Base-by-base conservation (phyloP, 2,888 invertebrate species). In the Lamellibrachia satsuma region DNA sequence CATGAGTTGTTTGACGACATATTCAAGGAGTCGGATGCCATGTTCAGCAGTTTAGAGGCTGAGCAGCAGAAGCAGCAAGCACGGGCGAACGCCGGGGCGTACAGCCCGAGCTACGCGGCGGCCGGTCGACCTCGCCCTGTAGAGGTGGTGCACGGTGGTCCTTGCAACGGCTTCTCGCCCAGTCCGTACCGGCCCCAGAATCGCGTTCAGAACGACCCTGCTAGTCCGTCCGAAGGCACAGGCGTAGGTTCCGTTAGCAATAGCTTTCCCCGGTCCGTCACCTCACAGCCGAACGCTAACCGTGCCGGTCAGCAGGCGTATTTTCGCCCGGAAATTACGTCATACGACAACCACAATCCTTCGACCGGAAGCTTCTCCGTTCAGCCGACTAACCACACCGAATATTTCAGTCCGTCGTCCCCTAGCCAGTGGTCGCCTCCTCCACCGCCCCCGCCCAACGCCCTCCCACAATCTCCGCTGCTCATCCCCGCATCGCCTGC, bases 1-100 rank as follows among this genome's bases (percentile, higher is more conserved):
- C 93, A 93, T 93, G 93, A 93, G 75, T 92, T 93, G 93, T 93
- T 93, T 55, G 27, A 75, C 27, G 92, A 93, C 93, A 75, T 93
- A 90, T 93, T 92, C 90, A 75, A 75, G 75, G 75, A 75, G 75
- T 75, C 75, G 75, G 75, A 75, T 75, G 75, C 75, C 22, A 75
- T 75, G 75, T 75, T 75, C 75, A 75, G 75, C 75, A 75, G 75
- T 22, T 75, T 75, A 22, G 75, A 75, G 75, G 75, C 75, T 22
- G 75, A 75, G 22, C 75, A 75, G 75, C 75, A 75, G 75, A 11
- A 15, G 75, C 75, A 75, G 75, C 75, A 75, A 75, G 75, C 75
- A 75, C 75, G 75, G 22, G 75, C 75, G 75, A 75, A n/a, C 75
- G 75, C 75, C 22, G 75, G 22, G 22, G 15, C 75, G 6, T 75